Base-by-base conservation (phyloP, 2,797 vertebrate genomes). In the Gallinago solitaria region DNA sequence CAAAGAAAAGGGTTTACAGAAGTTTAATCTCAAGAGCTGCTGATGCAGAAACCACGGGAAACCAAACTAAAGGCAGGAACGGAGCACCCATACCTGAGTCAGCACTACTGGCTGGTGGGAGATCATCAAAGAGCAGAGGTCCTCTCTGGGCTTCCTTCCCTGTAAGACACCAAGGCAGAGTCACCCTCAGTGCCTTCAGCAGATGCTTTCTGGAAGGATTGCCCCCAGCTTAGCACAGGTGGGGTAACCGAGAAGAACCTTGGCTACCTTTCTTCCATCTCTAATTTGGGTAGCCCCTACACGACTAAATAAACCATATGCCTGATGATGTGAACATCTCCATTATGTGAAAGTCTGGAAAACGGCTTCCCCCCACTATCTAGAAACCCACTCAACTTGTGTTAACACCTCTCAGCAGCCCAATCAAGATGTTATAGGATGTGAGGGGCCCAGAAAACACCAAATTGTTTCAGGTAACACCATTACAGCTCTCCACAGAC, bases 81-180 rank as follows among this genome's bases (percentile, higher is more conserved):
- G 4, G 50, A 92, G 50, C 37, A 54, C 4, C 24, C 96, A 76
- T 97, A 98, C 98, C 98, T 97, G 98, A 93, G 91, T 95, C 96
- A 80, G 95, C 65, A 82, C 97, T 95, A 95, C 96, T 57, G 92
- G 97, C 95, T 4, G 97, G 96, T 27, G 98, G 97, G 35, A 98
- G 97, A 79, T 94, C 97, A 1, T 98, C 98, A 23, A 97, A 98
- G 63, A 98, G 97, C 73, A 97, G 78, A 48, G 97, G 24, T 76
- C 91, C 94, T 16, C 83, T 93, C 83, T 87, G 96, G 20, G 87
- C n/a, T 43, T 98, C 98, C 17, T 96, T 96, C 65, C 97, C 98
- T 98, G 85, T 61, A 98, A 98, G 69, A 96, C n/a, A 97, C 65
- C 67, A 92, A 45, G 61, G 61, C 51, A 87, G 27, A 71, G 1